phyloP scores from a whole-genome alignment of 2,888 invertebrate species.

The Dolichopus griseipennis region DNA sequence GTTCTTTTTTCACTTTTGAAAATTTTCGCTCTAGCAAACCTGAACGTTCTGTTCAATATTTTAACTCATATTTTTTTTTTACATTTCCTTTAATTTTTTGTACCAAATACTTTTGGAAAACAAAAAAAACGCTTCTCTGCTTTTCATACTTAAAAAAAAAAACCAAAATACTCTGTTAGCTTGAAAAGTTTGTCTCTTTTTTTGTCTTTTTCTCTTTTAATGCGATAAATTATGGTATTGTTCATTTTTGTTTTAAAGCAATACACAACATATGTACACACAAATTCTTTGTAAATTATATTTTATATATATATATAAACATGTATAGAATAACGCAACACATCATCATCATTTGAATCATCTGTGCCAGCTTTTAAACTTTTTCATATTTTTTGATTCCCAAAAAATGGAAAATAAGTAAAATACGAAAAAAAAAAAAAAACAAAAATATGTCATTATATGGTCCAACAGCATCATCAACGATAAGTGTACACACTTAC shows the following conservation, averaged over 20 bases:
- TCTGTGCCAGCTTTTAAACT: background rate
- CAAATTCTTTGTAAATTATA: background rate
- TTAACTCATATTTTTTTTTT: conserved; percentile 18
- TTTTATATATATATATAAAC: background rate
- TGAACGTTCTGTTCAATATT: background rate
- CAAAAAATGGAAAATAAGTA: too few relatives aligned
- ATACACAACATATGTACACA: background rate
- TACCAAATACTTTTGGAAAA: too few relatives aligned
- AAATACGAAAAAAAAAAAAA: too few relatives aligned
- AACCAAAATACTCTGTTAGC: background rate
- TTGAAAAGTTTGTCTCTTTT: background rate
- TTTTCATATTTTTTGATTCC: background rate
- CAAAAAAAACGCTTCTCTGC: conserved; percentile 13
- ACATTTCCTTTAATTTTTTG: conserved; percentile 18
- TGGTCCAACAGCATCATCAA: background rate
- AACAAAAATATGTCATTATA: background rate
- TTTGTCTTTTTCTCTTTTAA: background rate
- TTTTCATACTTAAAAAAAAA: conserved; percentile 12
- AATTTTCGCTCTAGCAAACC: too few relatives aligned
- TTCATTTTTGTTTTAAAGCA: background rate
- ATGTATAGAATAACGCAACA: background rate
- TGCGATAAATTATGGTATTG: background rate
- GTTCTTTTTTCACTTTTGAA: too few relatives aligned
- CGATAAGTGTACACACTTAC: background rate
- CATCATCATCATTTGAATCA: conserved; percentile 3